Evolutionary conservation across 1,140 invertebrate species (phyloP).

Genomic region (Ephestia elutella): DNA sequence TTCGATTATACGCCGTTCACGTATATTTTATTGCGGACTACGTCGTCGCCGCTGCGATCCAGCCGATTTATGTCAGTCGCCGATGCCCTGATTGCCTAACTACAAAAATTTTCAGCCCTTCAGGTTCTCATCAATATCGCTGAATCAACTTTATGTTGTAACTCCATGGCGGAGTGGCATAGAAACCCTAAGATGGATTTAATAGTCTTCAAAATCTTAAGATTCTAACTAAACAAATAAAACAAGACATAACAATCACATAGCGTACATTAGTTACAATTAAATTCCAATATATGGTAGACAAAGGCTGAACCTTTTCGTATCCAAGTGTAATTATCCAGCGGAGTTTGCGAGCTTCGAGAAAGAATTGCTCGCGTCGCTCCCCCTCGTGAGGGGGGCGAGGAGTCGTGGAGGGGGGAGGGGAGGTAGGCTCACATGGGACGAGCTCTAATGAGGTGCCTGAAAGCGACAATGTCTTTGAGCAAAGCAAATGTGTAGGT

Average conservation of each 20-base stretch:
- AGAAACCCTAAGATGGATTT: no score
- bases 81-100: background rate
- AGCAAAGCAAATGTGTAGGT: slow-evolving; percentile 70
- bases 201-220: background rate
- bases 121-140: background rate
- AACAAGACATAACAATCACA: background rate
- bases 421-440: slow-evolving; percentile 66
- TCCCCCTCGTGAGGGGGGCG: slow-evolving; percentile 38
- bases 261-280: background rate
- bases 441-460: slow-evolving; percentile 72
- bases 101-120: background rate
- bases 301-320: slow-evolving; percentile 23
- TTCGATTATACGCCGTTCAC: slow-evolving; percentile 47
- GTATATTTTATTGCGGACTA: slow-evolving; percentile 50
- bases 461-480: slow-evolving; percentile 74
- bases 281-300: slow-evolving; percentile 10
- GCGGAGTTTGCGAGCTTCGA: slow-evolving; percentile 64
- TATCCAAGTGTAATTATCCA: slow-evolving; percentile 67
- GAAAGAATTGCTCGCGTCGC: slow-evolving; percentile 67
- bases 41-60: background rate
- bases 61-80: background rate
- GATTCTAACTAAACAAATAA: background rate
- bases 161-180: no score
- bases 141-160: no score
- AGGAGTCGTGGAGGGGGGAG: slow-evolving; percentile 18